Evolutionary conservation across 2,797 vertebrate genomes (phyloP).

Genomic region (Orientallactaga sibirica): DNA sequence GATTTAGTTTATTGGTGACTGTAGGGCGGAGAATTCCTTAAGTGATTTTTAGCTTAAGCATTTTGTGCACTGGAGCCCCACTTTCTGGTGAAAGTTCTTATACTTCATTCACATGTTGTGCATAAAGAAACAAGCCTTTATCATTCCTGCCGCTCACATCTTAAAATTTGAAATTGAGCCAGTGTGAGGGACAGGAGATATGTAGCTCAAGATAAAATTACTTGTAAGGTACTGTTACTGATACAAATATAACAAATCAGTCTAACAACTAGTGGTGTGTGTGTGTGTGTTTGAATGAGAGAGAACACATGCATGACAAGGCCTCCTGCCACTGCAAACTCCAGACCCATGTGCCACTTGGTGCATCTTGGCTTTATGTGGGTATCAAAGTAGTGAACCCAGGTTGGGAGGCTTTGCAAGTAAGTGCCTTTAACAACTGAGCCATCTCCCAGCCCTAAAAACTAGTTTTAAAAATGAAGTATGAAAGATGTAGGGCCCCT

Average conservation of each 20-base stretch:
- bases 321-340: too few relatives aligned
- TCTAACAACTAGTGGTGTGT: background rate
- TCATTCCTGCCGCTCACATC: background rate
- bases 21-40: background rate
- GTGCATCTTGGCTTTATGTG: too few relatives aligned
- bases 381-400: too few relatives aligned
- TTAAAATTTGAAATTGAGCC: slow-evolving; percentile 15
- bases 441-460: too few relatives aligned
- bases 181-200: background rate
- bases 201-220: slow-evolving; percentile 35
- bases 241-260: background rate
- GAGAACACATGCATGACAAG: too few relatives aligned
- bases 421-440: too few relatives aligned
- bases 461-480: slow-evolving; percentile 48
- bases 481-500: background rate
- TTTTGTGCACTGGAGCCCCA: slow-evolving; percentile 10
- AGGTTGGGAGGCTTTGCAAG: too few relatives aligned
- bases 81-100: background rate
- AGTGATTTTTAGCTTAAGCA: slow-evolving; percentile 24
- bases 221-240: background rate
- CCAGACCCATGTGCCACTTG: too few relatives aligned
- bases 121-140: slow-evolving; percentile 47
- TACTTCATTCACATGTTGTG: too few relatives aligned
- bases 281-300: too few relatives aligned
- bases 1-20: slow-evolving; percentile 43